Percentiles rank a stretch among this genome's conserved stretches.
Conservation (phyloP, 2,888 invertebrate genomes). For the Allygus modestus region DNA sequence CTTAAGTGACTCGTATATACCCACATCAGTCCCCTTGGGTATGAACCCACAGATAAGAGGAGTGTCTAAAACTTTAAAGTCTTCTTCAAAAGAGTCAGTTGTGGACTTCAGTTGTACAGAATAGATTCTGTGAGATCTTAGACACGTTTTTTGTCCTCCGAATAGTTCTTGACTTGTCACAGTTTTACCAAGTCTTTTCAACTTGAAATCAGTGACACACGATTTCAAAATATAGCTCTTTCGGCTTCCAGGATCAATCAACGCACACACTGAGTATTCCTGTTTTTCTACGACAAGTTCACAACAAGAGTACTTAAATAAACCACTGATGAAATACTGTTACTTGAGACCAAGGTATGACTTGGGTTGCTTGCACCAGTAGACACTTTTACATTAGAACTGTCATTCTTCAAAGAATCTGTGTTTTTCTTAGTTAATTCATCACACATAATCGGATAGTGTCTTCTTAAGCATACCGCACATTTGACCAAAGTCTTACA, state of each 20-base stretch:
- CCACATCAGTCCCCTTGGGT: slow-evolving; percentile 40
- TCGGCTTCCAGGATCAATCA: slow-evolving; percentile 64
- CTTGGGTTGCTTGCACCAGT: background rate
- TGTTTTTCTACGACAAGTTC: background rate
- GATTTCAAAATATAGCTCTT: slow-evolving; percentile 64
- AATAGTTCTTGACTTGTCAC: slow-evolving; percentile 18
- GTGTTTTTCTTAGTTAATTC: too few species aligned
- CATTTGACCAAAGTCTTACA: too few species aligned
- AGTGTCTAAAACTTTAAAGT: slow-evolving; percentile 53
- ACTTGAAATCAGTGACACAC: slow-evolving; percentile 36
- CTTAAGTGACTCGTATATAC: slow-evolving; percentile 29
- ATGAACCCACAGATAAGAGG: slow-evolving; percentile 53
- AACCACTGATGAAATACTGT: background rate
- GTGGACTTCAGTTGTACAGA: slow-evolving; percentile 38
- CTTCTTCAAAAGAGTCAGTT: slow-evolving; percentile 14
- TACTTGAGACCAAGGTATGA: background rate
- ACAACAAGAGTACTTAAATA: background rate
- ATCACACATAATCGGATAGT: too few species aligned
- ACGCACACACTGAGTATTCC: slow-evolving; percentile 53
- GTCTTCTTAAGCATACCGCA: too few species aligned
- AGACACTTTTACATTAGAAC: too few species aligned
- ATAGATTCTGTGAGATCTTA: slow-evolving; percentile 1
- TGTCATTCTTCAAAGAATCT: too few species aligned
- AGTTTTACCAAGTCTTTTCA: background rate
- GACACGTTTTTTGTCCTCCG: slow-evolving; percentile 41